Percentiles rank a stretch among this genome's conserved stretches.
Conservation (phyloP, 2,888 invertebrate genomes). For the Noctua fimbriata region DNA sequence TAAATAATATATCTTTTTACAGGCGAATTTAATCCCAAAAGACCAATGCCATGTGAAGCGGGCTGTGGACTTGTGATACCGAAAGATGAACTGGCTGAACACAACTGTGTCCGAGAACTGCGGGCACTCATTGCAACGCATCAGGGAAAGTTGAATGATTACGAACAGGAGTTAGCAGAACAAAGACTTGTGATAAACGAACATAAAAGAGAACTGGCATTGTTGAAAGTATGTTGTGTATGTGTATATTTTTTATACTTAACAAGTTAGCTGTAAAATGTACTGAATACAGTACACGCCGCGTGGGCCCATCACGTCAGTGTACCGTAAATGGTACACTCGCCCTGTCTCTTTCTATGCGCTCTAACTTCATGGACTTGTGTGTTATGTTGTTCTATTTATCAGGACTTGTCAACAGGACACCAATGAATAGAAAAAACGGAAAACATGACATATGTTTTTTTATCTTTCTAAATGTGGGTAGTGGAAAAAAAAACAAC, state of each 20-base stretch:
- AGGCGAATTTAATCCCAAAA: conserved; percentile 95
- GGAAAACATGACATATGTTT: no score
- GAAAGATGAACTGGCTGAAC: conserved; percentile 98
- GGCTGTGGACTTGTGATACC: conserved; percentile 98
- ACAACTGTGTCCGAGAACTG: conserved; percentile 97
- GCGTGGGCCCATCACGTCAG: no score
- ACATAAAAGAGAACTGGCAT: conserved; percentile 96
- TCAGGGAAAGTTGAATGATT: conserved; percentile 95
- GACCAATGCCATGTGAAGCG: conserved; percentile 97
- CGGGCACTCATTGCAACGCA: conserved; percentile 95
- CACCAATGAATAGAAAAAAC: no score
- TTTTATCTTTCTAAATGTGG: no score
- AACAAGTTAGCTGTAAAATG: no score
- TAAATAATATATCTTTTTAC: conserved; percentile 39
- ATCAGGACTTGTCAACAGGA: no score
- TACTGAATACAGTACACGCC: no score
- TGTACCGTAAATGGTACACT: no score
- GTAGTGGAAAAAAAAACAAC: no score
- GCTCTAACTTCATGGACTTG: no score
- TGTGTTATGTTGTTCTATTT: no score
- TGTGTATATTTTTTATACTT: conserved; percentile 6
- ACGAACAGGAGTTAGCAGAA: conserved; percentile 96
- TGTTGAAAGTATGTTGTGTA: conserved; percentile 92
- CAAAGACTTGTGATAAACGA: conserved; percentile 97
- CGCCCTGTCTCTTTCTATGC: no score